Conservation (phyloP, 1,140 invertebrate species). For the Aphelenchoides besseyi region DNA sequence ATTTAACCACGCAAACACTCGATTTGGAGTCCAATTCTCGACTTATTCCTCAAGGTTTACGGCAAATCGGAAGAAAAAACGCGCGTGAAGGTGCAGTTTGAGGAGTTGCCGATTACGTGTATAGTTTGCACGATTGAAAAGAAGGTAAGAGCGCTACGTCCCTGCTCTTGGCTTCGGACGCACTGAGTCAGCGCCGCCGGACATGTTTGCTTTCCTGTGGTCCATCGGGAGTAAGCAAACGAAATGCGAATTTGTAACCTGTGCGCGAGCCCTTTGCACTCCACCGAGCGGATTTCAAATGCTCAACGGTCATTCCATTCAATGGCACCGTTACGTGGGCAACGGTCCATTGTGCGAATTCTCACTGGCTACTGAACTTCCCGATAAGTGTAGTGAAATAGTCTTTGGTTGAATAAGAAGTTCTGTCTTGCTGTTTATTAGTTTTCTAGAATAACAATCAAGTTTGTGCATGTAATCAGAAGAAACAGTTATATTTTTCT, state of each 20-base stretch:
- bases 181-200: conserved; percentile 4
- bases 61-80: too few relatives aligned
- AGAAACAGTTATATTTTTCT: conserved; percentile 14
- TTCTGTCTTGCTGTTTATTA: too few relatives aligned
- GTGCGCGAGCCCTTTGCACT: background rate
- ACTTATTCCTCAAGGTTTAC: too few relatives aligned
- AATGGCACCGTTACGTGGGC: background rate
- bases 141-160: background rate
- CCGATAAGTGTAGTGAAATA: too few relatives aligned
- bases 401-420: too few relatives aligned
- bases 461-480: too few relatives aligned
- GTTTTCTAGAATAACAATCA: too few relatives aligned
- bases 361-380: too few relatives aligned
- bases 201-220: background rate
- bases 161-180: background rate
- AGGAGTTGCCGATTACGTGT: conserved; percentile 1
- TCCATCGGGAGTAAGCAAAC: background rate
- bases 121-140: background rate
- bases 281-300: background rate
- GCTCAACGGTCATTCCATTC: too few relatives aligned
- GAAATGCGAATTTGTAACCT: background rate
- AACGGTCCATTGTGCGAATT: background rate
- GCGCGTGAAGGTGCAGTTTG: background rate
- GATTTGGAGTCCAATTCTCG: too few relatives aligned
- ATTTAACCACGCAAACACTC: too few relatives aligned